Conservation (phyloP, 2,113 vertebrate genomes). For the Salvelinus fontinalis region DNA sequence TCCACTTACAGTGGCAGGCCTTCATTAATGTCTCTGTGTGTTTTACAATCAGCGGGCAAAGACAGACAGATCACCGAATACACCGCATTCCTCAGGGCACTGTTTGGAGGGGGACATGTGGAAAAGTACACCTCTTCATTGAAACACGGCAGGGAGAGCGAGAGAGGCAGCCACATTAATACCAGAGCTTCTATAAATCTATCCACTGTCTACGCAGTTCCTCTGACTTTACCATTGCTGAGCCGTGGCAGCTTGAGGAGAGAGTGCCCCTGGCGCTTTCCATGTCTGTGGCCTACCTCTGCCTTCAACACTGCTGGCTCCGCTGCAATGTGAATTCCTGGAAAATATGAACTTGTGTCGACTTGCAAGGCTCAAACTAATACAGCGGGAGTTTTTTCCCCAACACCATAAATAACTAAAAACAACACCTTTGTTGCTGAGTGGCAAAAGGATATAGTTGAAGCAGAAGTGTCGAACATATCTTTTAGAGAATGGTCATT, state of each 20-base stretch:
- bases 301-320: constrained; percentile 58
- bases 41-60: constrained; percentile 56
- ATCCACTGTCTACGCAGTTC: constrained; percentile 42
- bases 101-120: constrained; percentile 8
- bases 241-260: constrained; percentile 18
- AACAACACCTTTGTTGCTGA: constrained; percentile 63
- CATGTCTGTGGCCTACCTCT: constrained; percentile 49
- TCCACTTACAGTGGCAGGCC: constrained; percentile 55
- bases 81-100: constrained; percentile 52
- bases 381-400: constrained; percentile 53
- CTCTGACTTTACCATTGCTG: background rate
- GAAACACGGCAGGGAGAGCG: background rate
- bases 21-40: constrained; percentile 52
- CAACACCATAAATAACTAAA: constrained; percentile 62
- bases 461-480: constrained; percentile 25
- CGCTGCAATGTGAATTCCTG: constrained; percentile 67
- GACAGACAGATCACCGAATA: constrained; percentile 44
- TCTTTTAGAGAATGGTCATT: constrained; percentile 3
- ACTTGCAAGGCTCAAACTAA: constrained; percentile 71
- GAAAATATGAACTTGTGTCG: constrained; percentile 76
- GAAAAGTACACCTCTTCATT: constrained; percentile 20
- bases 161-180: constrained; percentile 55
- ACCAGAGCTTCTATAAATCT: constrained; percentile 64
- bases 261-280: constrained; percentile 51
- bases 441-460: constrained; percentile 30